phyloP scores from a whole-genome alignment of 2,113 vertebrate species.

The Potamarius usumacintae region DNA sequence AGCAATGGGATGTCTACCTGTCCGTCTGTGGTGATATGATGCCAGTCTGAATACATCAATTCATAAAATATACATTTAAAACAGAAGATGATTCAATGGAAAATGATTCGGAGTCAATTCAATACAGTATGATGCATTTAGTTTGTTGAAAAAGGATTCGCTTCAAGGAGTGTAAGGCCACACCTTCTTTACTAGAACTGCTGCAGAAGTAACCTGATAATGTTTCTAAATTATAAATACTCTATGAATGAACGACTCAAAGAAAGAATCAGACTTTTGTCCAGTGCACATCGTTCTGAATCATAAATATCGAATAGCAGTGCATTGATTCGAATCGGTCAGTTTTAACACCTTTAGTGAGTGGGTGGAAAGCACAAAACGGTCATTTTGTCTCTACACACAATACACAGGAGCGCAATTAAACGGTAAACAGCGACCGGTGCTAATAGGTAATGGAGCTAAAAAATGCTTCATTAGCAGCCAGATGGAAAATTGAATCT shows the following conservation, averaged over 20 bases:
- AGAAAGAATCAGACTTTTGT: neutral
- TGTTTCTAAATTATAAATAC: neutral
- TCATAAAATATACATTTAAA: neutral
- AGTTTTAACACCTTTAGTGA: neutral
- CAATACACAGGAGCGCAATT: constrained; percentile 37
- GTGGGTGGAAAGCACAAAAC: neutral
- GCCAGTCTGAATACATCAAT: neutral
- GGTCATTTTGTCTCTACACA: constrained; percentile 28
- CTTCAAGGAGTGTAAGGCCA: neutral
- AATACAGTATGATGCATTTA: neutral
- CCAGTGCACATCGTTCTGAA: neutral
- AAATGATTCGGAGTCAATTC: neutral
- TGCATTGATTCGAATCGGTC: constrained; percentile 1
- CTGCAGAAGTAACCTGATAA: neutral
- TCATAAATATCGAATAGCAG: neutral
- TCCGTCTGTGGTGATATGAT: neutral
- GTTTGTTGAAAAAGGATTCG: neutral
- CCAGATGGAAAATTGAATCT: constrained; percentile 42
- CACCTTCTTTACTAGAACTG: neutral
- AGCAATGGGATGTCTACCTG: neutral
- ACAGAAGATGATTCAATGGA: neutral
- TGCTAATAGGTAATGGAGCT: constrained; percentile 42
- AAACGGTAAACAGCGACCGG: constrained; percentile 31
- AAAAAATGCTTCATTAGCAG: constrained; percentile 45
- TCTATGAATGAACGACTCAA: too few relatives aligned